phyloP scores from a whole-genome alignment of 2,797 vertebrate species.

The Sparus aurata region DNA sequence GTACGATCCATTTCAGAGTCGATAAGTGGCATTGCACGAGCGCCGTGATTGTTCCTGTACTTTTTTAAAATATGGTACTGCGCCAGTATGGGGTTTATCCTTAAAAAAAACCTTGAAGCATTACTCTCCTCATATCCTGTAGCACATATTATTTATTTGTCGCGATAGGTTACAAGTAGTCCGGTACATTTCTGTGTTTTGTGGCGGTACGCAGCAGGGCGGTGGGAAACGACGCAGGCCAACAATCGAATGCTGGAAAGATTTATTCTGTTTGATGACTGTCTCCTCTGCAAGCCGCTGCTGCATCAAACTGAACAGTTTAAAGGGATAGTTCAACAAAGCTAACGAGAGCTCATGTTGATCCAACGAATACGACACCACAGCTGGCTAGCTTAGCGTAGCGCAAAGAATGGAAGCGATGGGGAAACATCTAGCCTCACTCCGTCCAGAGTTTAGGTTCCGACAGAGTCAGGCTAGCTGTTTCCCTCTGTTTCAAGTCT shows the following conservation, averaged over 20 bases:
- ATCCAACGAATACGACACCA: no score
- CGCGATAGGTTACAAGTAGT: constrained; percentile 47
- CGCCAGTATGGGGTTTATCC: constrained; percentile 21
- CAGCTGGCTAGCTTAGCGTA: background rate
- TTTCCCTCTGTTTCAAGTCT: background rate
- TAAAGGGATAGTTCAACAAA: background rate
- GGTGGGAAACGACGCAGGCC: background rate
- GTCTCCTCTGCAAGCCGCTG: background rate
- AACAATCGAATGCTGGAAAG: constrained; percentile 32
- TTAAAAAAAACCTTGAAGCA: constrained; percentile 21
- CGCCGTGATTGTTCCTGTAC: constrained; percentile 6
- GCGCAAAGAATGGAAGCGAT: no score
- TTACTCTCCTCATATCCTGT: constrained; percentile 40
- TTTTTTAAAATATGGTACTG: constrained; percentile 7
- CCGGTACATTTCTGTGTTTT: constrained; percentile 47
- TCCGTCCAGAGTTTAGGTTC: no score
- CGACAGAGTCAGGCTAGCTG: background rate
- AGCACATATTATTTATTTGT: constrained; percentile 68
- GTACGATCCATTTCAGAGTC: constrained; percentile 48
- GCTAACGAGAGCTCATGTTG: no score
- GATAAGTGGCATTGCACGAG: constrained; percentile 30
- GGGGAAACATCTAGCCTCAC: no score
- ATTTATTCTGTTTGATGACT: background rate
- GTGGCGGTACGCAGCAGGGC: constrained; percentile 39
- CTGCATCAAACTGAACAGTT: background rate